These are phyloP conservation scores for Ferdinandea cuprea DNA, from an alignment of 2,888 invertebrate species.

Conservation along the genomic window DNA sequence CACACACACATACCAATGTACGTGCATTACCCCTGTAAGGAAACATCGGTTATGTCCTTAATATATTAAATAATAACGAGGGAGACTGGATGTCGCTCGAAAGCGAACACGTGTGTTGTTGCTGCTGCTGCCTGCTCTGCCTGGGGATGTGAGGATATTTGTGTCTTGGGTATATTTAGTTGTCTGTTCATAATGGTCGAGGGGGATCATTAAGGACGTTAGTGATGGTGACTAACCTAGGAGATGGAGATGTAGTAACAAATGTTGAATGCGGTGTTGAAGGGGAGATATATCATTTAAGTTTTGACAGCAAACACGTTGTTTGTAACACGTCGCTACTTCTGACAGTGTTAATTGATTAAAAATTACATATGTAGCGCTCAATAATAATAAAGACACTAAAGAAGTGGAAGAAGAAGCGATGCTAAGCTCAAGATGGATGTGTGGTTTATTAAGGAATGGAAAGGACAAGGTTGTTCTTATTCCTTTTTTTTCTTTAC, in stretches of 20 bases:
- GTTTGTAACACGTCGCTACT: conserved; percentile 29
- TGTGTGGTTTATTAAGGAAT: too few species aligned
- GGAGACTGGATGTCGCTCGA: conserved; percentile 50
- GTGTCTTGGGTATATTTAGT: conserved; percentile 60
- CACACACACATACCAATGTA: neutral
- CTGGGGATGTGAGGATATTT: conserved; percentile 46
- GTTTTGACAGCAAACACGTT: conserved; percentile 51
- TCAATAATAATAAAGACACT: too few species aligned
- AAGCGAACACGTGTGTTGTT: conserved; percentile 17
- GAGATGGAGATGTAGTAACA: conserved; percentile 26
- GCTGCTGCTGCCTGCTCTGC: conserved; percentile 16
- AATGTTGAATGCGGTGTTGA: conserved; percentile 24
- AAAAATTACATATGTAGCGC: conserved; percentile 6
- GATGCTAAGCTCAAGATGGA: too few species aligned
- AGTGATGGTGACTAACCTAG: conserved; percentile 19
- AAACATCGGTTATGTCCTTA: conserved; percentile 50
- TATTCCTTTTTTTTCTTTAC: too few species aligned
- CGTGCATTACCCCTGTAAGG: conserved; percentile 2
- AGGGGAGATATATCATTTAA: conserved; percentile 50
- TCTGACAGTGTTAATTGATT: conserved; percentile 56
- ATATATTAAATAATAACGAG: conserved; percentile 56
- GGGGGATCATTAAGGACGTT: conserved; percentile 61
- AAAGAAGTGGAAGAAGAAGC: too few species aligned
- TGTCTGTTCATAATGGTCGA: conserved; percentile 60
- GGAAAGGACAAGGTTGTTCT: too few species aligned